phyloP scores from a whole-genome alignment of 2,888 invertebrate genomes.

The Macropis europaea region DNA sequence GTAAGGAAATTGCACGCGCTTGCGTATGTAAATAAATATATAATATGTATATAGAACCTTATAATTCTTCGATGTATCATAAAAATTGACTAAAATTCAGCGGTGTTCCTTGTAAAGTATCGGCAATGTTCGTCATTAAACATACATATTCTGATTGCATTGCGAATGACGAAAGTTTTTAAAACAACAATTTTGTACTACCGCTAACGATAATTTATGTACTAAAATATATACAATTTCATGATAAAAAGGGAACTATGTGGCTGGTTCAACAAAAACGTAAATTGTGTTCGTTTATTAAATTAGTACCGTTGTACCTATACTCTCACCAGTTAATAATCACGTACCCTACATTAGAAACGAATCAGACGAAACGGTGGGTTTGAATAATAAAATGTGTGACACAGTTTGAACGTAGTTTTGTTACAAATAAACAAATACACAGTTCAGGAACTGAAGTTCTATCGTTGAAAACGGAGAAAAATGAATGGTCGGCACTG shows the following conservation, averaged over 20 bases:
- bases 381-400: neutral
- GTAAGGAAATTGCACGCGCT: slow-evolving; percentile 10
- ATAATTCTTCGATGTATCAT: neutral
- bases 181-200: too few species aligned
- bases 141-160: too few species aligned
- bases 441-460: neutral
- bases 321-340: too few species aligned
- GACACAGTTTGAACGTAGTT: neutral
- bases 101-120: neutral
- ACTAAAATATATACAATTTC: too few species aligned
- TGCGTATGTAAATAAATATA: slow-evolving; percentile 28
- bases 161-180: too few species aligned
- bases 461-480: slow-evolving; percentile 4
- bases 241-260: too few species aligned
- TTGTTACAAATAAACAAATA: slow-evolving; percentile 12
- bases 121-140: neutral
- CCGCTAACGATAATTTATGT: too few species aligned
- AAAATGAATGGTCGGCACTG: slow-evolving; percentile 26
- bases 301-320: too few species aligned
- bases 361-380: neutral
- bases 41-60: neutral
- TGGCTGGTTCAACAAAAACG: too few species aligned
- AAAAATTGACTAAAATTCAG: neutral
- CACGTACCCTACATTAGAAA: too few species aligned
- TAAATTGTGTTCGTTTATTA: too few species aligned